A percentile compares a stretch with the other conserved stretches of the same genome.
Conservation (phyloP, 2,888 invertebrate genomes). For the Fragum sueziense region DNA sequence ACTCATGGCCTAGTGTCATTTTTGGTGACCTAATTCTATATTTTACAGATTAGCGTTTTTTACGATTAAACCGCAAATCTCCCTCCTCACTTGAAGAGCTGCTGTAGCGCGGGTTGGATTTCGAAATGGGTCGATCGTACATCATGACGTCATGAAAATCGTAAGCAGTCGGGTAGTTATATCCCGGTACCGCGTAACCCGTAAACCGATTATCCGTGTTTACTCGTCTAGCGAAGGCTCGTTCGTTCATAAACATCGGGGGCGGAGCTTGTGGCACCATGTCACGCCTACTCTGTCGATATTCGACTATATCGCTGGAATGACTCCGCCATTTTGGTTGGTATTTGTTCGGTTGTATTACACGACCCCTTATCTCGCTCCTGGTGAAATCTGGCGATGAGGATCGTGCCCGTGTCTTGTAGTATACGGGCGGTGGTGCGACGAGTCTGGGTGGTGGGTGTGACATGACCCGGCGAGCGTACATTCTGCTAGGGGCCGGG, state of each 20-base stretch:
- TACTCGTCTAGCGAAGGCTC: conserved; percentile 45
- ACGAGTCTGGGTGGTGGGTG: conserved; percentile 38
- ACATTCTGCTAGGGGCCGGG: conserved; percentile 31
- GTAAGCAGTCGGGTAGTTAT: conserved; percentile 49
- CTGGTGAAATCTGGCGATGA: conserved; percentile 44
- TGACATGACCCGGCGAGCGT: conserved; percentile 32
- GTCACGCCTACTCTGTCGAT: conserved; percentile 33
- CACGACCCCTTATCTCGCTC: conserved; percentile 18
- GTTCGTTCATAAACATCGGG: conserved; percentile 42
- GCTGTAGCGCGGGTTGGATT: conserved; percentile 59
- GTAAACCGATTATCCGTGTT: conserved; percentile 43
- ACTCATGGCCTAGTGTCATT: no score
- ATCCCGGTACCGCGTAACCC: background rate
- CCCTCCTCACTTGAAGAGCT: conserved; percentile 31
- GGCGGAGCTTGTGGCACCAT: conserved; percentile 6
- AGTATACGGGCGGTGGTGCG: conserved; percentile 24
- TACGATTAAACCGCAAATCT: conserved; percentile 14
- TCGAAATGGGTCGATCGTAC: conserved; percentile 46
- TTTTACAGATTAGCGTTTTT: background rate
- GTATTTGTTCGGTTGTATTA: conserved; percentile 6
- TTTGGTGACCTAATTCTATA: no score
- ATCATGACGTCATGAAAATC: conserved; percentile 40
- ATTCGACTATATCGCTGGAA: conserved; percentile 39
- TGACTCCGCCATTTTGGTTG: conserved; percentile 40
- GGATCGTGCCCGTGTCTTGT: conserved; percentile 35